Base-by-base conservation (phyloP, 2,888 invertebrate genomes). In the Cenopis cana region DNA sequence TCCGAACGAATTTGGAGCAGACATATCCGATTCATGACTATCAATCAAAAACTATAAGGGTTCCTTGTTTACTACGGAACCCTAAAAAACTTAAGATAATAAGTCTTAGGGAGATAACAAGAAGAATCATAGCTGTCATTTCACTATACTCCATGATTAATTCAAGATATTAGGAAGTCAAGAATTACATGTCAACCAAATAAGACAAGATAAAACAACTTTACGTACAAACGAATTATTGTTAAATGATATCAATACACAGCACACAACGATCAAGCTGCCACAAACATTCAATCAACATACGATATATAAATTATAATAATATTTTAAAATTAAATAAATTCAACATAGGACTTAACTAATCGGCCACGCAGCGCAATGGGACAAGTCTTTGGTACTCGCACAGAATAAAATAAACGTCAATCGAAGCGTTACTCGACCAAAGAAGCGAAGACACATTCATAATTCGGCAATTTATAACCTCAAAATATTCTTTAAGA, bases 351-450 rank as follows among this genome's bases (percentile, higher is more conserved):
- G 50, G 54, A 36, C 54, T 67, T 67, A 67, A 60, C 55, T 71
- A 61, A 59, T 66, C 49, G 60, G 67, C 60, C 66, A 68, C 59
- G 54, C 46, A 62, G 65, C 65, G 56, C 57, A 62, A 57, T 20
- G 52, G 61, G 76, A 74, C 73, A 69, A 79, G 76, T 90, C 91
- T 90, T 90, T 90, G 90, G 90, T 85, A 85, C 80, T 75, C 79
- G 79, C 74, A 76, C 76, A 74, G 24, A 76, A 76, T 76, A 75
- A 75, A n/a, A 76, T 74, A 77, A 64, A 79, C 79, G 81, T 81
- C 80, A 82, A 82, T 84, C 71, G 62, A 81, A 83, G 81, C 80
- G 80, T 66, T 62, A n/a, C 69, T 74, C 77, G 72, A 78, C 81
- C 82, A 81, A 82, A 82, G 46, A 49, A 49, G 49, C 33, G 12